Evolutionary conservation across 2,888 invertebrate species (phyloP), one percentile per base, ranked within the genome.

Genomic region (Metalampra italica): DNA sequence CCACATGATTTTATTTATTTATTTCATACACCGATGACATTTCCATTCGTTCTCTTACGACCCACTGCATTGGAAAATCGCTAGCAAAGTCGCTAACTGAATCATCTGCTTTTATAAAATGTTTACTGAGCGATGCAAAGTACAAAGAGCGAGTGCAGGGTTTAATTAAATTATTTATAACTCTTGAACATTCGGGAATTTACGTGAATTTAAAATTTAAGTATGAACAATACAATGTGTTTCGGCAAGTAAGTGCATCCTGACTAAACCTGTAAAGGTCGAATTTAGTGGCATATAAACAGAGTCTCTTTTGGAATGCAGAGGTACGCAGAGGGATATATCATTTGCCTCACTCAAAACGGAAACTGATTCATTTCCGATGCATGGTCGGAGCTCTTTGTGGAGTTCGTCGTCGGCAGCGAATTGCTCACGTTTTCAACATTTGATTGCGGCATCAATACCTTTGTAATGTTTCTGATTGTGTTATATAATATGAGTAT

Each of bases 321-420:
- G n/a, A n/a, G n/a, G 59, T 57, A 55, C 60, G 60, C 57, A 56
- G 55, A 68, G 66, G 74, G 71, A 81, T 82, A 79, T 84, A 80
- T 83, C 78, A 82, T 82, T 85, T 85, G 78, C 71, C 67, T 75
- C 75, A 81, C 75, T 76, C 77, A 73, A 75, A 82, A 80, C 83
- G 86, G 86, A 85, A 83, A 84, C 87, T 84, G 88, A 86, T 85
- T 88, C 86, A 88, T 88, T 88, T 88, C 86, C 87, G 87, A 86
- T 87, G 87, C 84, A 86, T 76, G 82, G 84, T 82, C 78, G 81
- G 75, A 72, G 82, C 84, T 85, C 87, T 88, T 87, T 88, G 88
- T 87, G 73, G 71, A 81, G 82, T 82, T 82, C 78, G 78, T 82
- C 78, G 78, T 78, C 78, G 79, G 74, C 72, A 68, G 76, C 75